Percentiles rank a stretch among this genome's conserved stretches.
Conservation (phyloP, 1,140 invertebrate genomes). For the Leucophenga varia region DNA sequence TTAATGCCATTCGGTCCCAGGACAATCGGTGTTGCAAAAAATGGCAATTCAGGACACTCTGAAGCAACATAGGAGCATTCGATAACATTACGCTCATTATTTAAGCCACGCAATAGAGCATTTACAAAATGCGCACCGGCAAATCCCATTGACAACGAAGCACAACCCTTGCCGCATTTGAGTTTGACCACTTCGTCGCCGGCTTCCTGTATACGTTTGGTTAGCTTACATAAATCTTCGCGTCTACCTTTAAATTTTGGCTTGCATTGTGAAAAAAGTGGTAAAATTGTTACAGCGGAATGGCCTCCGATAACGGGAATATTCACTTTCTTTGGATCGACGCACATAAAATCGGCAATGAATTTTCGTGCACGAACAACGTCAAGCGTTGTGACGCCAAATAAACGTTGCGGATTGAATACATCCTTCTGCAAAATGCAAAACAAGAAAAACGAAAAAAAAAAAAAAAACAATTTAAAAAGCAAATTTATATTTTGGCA, state of each 20-base stretch:
- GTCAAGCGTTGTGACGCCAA: slow-evolving; percentile 94
- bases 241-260: slow-evolving; percentile 72
- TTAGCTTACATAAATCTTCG: slow-evolving; percentile 72
- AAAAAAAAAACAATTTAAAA: no score
- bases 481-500: background rate
- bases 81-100: slow-evolving; percentile 81
- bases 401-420: slow-evolving; percentile 86
- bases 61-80: slow-evolving; percentile 93
- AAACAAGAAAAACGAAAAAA: no score
- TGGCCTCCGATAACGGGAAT: slow-evolving; percentile 97
- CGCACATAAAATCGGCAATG: slow-evolving; percentile 75
- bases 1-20: slow-evolving; percentile 89
- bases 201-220: slow-evolving; percentile 87
- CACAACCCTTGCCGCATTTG: slow-evolving; percentile 94
- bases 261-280: slow-evolving; percentile 87
- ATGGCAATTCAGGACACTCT: slow-evolving; percentile 80
- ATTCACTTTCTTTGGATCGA: slow-evolving; percentile 76
- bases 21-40: slow-evolving; percentile 90
- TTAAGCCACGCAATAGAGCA: slow-evolving; percentile 75
- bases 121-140: slow-evolving; percentile 87
- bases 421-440: slow-evolving; percentile 59
- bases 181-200: slow-evolving; percentile 98
- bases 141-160: slow-evolving; percentile 97
- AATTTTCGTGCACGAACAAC: slow-evolving; percentile 93
- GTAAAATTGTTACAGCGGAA: slow-evolving; percentile 94